Percentiles rank a stretch among this genome's conserved stretches.
phyloP scores from a whole-genome alignment of 2,113 vertebrate species.

The Tyto alba region DNA sequence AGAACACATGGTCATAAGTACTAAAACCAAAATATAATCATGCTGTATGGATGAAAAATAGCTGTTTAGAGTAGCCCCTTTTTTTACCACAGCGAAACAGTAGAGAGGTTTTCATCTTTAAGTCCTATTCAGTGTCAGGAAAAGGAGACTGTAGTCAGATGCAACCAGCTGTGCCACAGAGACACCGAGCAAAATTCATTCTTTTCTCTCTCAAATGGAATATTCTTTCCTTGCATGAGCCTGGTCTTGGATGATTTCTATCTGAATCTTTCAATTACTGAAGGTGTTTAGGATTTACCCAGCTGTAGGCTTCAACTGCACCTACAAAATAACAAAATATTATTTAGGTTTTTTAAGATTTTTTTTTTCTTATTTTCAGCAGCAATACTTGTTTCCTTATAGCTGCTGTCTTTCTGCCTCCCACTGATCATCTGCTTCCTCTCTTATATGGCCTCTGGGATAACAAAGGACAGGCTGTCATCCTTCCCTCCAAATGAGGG shows the following conservation, averaged over 20 bases:
- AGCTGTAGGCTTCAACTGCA: background rate
- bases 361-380: background rate
- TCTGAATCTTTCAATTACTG: background rate
- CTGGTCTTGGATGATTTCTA: background rate
- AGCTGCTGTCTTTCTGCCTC: background rate
- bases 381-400: background rate
- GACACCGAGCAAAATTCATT: background rate
- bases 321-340: background rate
- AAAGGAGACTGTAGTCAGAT: background rate
- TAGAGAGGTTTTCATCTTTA: background rate
- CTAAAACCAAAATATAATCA: too few relatives aligned
- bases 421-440: background rate
- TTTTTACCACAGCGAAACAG: background rate
- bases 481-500: background rate
- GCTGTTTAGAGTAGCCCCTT: background rate
- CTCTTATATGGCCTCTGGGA: background rate
- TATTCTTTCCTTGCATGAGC: background rate
- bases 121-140: background rate
- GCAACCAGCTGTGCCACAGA: background rate
- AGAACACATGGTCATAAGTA: too few relatives aligned
- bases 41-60: background rate
- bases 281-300: background rate
- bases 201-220: background rate
- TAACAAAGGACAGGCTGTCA: conserved; percentile 27
- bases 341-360: background rate